Percentiles rank a stretch among this genome's conserved stretches.
phyloP scores from a whole-genome alignment of 1,140 invertebrate genomes.

The Pantala flavescens region DNA sequence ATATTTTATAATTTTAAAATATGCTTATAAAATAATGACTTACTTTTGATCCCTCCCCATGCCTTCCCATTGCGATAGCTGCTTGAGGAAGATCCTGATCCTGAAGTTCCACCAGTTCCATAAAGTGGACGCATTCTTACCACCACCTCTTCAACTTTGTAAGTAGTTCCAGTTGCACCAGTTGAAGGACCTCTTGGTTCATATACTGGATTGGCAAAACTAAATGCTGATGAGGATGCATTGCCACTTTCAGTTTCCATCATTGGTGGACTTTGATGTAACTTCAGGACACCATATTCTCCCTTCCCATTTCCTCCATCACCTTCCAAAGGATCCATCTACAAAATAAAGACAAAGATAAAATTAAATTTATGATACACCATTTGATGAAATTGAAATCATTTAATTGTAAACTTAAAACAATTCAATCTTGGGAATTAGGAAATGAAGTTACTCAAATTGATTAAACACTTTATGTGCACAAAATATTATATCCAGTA shows the following conservation, averaged over 20 bases:
- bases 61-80: slow-evolving; percentile 23
- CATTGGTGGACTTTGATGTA: slow-evolving; percentile 40
- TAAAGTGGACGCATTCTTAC: slow-evolving; percentile 46
- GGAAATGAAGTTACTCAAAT: too few species aligned
- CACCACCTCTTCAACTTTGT: slow-evolving; percentile 73
- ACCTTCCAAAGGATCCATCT: slow-evolving; percentile 47
- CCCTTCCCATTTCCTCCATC: slow-evolving; percentile 35
- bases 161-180: slow-evolving; percentile 37
- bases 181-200: slow-evolving; percentile 47
- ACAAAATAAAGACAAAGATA: neutral
- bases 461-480: too few species aligned
- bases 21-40: slow-evolving; percentile 18
- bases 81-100: slow-evolving; percentile 13
- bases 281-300: slow-evolving; percentile 49
- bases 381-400: neutral
- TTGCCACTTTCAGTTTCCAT: slow-evolving; percentile 30
- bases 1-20: too few species aligned
- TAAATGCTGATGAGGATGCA: slow-evolving; percentile 42
- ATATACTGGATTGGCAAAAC: slow-evolving; percentile 71
- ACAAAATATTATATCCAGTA: too few species aligned
- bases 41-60: slow-evolving; percentile 27
- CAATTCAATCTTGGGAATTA: too few species aligned
- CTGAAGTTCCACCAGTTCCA: slow-evolving; percentile 28
- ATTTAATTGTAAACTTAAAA: neutral
- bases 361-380: too few species aligned